Evolutionary conservation across 2,113 vertebrate genomes (phyloP), one percentile per base, ranked within the genome.

Genomic region (Cynopterus brachyotis): DNA sequence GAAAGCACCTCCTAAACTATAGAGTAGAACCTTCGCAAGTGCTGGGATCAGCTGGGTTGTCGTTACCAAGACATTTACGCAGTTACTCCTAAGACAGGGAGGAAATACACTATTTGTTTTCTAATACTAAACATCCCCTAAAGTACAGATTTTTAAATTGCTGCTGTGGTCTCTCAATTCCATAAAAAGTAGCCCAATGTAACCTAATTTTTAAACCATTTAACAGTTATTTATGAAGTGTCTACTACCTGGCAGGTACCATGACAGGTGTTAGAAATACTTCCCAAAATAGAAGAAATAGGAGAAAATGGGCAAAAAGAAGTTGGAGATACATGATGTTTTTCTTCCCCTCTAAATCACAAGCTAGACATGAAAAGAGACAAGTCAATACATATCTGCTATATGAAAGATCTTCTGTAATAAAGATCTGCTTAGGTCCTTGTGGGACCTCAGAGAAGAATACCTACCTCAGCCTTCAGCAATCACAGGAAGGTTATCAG

Each of bases 11-110:
- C 99, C 99, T 98, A 99, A 98, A 91, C 99, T 99, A 97, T 99
- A 99, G 22, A 99, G 98, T 4, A 99, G 97, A 93, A 99, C 98
- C 97, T 99, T 99, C n/a, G 99, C 99, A 57, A 99, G 98, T n/a
- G 99, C 99, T 96, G 99, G 99, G 89, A 99, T 99, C 98, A 99
- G 98, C 42, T 99, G 99, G 2, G 99, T 99, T 67, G 99, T 99
- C 67, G 98, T 99, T 89, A 99, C 99, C 98, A 99, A 98, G 75
- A 99, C 99, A 0, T 99, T 99, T 91, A 99, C 98, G 75, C 99
- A 99, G 95, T 99, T 99, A 99, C 98, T 99, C 98, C 99, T 99
- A 93, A 94, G 97, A 92, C 1, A 66, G 96, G 85, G 98, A 96
- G 62, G 79, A 98, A 97, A 97, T 0, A 92, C 0, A 78, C 1